These are phyloP conservation scores for Sinhomidia bicolor DNA, from an alignment of 2,888 invertebrate genomes.

Conservation along the genomic window DNA sequence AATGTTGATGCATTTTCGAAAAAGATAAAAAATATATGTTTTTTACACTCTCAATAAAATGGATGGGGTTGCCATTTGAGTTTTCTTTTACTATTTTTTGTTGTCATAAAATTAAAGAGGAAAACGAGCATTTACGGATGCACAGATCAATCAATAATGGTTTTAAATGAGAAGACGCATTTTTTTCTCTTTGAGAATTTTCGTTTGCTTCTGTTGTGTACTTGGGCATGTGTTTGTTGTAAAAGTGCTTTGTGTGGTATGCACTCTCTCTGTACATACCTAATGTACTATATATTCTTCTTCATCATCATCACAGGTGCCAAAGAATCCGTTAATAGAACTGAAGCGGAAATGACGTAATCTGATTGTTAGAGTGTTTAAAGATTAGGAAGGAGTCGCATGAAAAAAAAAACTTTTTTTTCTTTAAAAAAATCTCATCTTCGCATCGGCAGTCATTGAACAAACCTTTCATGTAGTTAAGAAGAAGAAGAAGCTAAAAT, in stretches of 20 bases:
- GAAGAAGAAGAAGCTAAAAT: background rate
- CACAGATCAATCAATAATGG: constrained; percentile 35
- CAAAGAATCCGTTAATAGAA: constrained; percentile 63
- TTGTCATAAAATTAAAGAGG: background rate
- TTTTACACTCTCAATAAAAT: constrained; percentile 32
- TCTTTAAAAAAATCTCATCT: background rate
- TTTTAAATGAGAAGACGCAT: background rate
- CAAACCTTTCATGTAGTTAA: background rate
- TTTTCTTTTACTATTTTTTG: no score
- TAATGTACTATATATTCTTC: background rate
- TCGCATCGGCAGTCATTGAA: background rate
- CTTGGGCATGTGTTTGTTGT: background rate
- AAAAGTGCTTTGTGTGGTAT: background rate
- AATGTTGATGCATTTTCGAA: no score
- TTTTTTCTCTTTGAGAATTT: background rate
- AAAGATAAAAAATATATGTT: no score
- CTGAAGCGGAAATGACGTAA: constrained; percentile 68
- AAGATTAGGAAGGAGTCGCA: constrained; percentile 43
- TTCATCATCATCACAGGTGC: constrained; percentile 46
- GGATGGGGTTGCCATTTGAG: background rate
- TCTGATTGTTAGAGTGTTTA: constrained; percentile 54
- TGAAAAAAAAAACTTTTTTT: constrained; percentile 9
- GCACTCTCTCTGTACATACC: no score
- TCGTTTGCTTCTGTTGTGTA: background rate
- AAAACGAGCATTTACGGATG: constrained; percentile 12